Evolutionary conservation across 2,888 invertebrate genomes (phyloP).

Genomic region (Xestia rhomboidea): DNA sequence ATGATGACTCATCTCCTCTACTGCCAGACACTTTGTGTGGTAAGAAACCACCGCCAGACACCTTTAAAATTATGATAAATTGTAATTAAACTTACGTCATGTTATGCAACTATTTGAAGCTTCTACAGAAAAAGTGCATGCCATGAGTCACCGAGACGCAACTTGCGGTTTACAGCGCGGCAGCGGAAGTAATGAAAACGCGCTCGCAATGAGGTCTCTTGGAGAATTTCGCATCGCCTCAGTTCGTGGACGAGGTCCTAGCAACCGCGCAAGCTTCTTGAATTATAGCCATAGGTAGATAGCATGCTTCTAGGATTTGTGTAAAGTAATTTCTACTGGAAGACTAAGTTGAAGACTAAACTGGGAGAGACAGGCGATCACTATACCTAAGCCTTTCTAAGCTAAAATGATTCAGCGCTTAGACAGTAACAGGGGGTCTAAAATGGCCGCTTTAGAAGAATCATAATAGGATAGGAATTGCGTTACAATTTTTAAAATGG

Average conservation of each 20-base stretch:
- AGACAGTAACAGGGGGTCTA: background rate
- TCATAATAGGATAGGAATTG: no score
- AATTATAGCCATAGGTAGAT: background rate
- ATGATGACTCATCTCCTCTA: no score
- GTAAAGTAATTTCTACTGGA: conserved; percentile 18
- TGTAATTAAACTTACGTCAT: no score
- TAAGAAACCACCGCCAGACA: no score
- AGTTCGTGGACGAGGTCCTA: background rate
- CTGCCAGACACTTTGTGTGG: no score
- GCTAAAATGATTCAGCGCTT: background rate
- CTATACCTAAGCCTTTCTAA: background rate
- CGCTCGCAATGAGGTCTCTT: background rate
- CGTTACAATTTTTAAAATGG: no score
- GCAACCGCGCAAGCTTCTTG: background rate
- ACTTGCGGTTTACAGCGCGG: background rate
- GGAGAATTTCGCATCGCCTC: background rate
- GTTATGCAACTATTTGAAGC: background rate
- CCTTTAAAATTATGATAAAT: no score
- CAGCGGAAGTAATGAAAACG: background rate
- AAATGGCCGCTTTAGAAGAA: no score
- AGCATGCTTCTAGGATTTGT: conserved; percentile 1
- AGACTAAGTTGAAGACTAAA: conserved; percentile 2
- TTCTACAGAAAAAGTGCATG: no score
- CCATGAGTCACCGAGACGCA: no score
- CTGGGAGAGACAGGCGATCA: conserved; percentile 6